Evolutionary conservation across 2,797 vertebrate species (phyloP).

Genomic region (Tamandua tetradactyla): DNA sequence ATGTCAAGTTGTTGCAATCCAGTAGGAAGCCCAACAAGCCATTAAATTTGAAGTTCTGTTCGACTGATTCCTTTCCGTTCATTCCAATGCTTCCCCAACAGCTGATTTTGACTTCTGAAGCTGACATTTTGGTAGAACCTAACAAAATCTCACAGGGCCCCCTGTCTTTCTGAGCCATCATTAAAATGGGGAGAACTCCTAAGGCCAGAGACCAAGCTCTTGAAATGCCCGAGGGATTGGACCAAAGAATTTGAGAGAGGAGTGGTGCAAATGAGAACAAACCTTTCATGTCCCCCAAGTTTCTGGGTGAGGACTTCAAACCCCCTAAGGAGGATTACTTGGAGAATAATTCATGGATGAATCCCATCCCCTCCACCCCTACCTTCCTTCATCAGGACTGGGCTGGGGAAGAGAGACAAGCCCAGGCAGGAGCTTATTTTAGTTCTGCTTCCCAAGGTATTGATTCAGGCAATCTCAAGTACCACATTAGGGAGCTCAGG

Average conservation of each 20-base stretch:
- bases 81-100: background rate
- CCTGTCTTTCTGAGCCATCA: background rate
- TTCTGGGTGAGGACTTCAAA: background rate
- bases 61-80: background rate
- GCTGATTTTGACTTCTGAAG: background rate
- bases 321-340: background rate
- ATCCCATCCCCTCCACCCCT: background rate
- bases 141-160: background rate
- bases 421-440: background rate
- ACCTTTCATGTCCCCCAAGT: background rate
- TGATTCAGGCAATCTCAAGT: background rate
- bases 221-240: background rate
- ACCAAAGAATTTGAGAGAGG: background rate
- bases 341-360: background rate
- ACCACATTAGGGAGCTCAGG: background rate
- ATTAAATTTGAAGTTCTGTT: background rate
- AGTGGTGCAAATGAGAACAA: background rate
- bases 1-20: slow-evolving; percentile 32
- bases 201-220: background rate
- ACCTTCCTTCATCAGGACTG: background rate
- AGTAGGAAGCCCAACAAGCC: background rate
- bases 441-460: background rate
- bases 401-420: background rate
- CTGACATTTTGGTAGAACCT: slow-evolving; percentile 18
- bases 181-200: background rate